Conservation (phyloP, 2,797 vertebrate species). For the Sebastes taczanowskii region DNA sequence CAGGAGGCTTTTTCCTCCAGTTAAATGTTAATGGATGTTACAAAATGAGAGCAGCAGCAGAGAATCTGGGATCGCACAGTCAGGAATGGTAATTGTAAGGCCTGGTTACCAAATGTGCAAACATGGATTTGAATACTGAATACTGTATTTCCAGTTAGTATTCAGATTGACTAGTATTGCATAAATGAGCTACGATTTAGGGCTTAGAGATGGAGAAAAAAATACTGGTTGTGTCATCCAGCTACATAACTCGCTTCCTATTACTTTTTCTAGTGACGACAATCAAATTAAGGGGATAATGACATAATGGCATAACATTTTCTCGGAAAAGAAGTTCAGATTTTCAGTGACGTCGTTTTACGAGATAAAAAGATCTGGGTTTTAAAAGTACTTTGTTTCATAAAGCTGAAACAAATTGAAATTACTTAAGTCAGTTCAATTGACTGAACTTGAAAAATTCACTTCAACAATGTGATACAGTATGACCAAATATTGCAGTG, state of each 20-base stretch:
- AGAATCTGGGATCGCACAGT: neutral
- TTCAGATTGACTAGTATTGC: neutral
- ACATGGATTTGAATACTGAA: constrained; percentile 42
- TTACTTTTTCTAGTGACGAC: neutral
- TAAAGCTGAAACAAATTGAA: neutral
- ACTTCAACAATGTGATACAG: neutral
- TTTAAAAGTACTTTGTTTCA: neutral
- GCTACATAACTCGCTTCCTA: constrained; percentile 11
- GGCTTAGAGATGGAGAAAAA: neutral
- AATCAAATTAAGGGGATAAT: neutral
- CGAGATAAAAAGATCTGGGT: neutral
- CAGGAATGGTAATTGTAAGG: neutral
- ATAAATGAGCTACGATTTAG: neutral
- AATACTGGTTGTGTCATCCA: constrained; percentile 4
- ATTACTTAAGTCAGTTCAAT: neutral
- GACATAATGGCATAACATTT: neutral
- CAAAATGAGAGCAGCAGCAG: constrained; percentile 7
- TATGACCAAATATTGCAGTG: neutral
- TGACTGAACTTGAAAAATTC: neutral
- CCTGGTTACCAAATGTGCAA: constrained; percentile 13
- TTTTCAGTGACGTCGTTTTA: neutral
- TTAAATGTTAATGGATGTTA: constrained; percentile 19
- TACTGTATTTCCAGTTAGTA: constrained; percentile 3
- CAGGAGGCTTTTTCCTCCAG: neutral
- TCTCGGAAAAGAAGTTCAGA: neutral